These are phyloP conservation scores for Antedon bifida DNA, from an alignment of 35 echinoderm and acorn worm genomes.

Conservation along the genomic window DNA sequence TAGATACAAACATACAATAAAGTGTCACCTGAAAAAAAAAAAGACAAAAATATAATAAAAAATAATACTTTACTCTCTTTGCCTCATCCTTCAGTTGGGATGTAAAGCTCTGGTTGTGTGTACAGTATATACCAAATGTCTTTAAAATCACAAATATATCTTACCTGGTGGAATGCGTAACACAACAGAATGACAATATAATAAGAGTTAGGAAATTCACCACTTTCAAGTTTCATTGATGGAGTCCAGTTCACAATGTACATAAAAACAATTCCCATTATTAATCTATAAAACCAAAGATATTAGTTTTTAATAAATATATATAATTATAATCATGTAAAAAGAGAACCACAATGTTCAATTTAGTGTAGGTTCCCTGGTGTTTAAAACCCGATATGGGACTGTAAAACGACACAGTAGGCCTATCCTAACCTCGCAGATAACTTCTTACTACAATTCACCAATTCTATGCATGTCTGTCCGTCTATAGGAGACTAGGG, in stretches of 20 bases:
- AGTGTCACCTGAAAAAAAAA: constrained; percentile 52
- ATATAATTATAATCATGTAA: background rate
- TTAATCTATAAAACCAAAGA: constrained; percentile 37
- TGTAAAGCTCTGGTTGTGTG: background rate
- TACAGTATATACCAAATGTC: too few relatives aligned
- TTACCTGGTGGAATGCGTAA: constrained; percentile 79
- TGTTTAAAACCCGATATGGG: too few relatives aligned
- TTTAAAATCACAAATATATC: too few relatives aligned
- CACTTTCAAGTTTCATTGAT: constrained; percentile 28
- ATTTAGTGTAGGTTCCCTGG: too few relatives aligned
- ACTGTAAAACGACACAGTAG: too few relatives aligned
- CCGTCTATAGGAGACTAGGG: too few relatives aligned
- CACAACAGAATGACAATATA: constrained; percentile 40
- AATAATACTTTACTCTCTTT: background rate
- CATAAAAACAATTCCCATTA: constrained; percentile 72
- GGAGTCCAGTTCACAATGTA: constrained; percentile 66
- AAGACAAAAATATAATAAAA: background rate
- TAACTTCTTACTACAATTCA: too few relatives aligned
- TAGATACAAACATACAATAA: constrained; percentile 79
- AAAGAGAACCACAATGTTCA: too few relatives aligned
- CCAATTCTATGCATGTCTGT: too few relatives aligned
- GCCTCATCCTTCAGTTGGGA: background rate
- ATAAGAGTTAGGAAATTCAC: constrained; percentile 62
- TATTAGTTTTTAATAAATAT: background rate
- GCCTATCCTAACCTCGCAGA: too few relatives aligned